Evolutionary conservation across 37 sponge, comb jelly and placozoan species (phyloP).

Genomic region (Cladorhizidae sp.): DNA sequence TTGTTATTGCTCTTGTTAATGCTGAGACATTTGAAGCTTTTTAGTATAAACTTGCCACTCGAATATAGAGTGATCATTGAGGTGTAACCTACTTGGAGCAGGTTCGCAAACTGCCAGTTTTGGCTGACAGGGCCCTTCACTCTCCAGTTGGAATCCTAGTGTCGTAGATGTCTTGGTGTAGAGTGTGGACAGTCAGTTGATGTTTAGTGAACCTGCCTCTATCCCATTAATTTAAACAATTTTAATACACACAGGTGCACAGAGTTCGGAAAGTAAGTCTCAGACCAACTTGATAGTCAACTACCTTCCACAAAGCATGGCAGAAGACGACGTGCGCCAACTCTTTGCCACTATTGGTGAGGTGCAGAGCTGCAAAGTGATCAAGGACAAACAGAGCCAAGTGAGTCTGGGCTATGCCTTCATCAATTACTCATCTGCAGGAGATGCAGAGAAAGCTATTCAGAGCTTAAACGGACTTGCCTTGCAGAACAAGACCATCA

Average conservation of each 20-base stretch:
- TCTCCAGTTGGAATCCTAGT: too few species aligned
- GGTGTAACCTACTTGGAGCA: too few species aligned
- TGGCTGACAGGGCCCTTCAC: too few species aligned
- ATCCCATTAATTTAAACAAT: too few species aligned
- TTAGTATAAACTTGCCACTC: too few species aligned
- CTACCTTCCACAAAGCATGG: conserved; percentile 86
- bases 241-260: conserved; percentile 37
- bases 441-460: conserved; percentile 76
- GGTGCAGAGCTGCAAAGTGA: conserved; percentile 83
- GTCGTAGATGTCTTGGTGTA: too few species aligned
- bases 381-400: conserved; percentile 76
- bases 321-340: conserved; percentile 72
- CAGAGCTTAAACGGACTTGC: conserved; percentile 72
- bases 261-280: conserved; percentile 67
- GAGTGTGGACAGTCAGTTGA: too few species aligned
- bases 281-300: conserved; percentile 92
- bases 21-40: too few species aligned
- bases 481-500: conserved; percentile 77
- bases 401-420: conserved; percentile 89
- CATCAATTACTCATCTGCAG: conserved; percentile 66
- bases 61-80: too few species aligned
- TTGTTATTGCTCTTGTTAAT: too few species aligned
- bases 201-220: too few species aligned
- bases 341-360: conserved; percentile 71
- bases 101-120: too few species aligned